Base-by-base conservation (phyloP, 2,797 vertebrate genomes). In the Chaetodon trifasciatus region DNA sequence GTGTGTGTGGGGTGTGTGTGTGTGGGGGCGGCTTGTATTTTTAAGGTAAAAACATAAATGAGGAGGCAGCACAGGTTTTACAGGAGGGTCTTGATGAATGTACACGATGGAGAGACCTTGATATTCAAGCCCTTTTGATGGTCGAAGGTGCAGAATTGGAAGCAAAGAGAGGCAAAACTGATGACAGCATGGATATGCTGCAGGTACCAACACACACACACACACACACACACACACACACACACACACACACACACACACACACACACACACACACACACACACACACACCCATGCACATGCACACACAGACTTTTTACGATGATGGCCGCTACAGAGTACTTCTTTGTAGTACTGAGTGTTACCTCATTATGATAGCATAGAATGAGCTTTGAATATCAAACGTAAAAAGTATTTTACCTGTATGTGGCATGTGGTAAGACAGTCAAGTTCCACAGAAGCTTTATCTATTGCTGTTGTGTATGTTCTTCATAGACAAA, bases 71-170 rank as follows among this genome's bases (percentile, higher is more conserved):
- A 68, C 87, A 44, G 58, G 77, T 97, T 79, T 90, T 98, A 88
- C 90, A 94, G 61, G 96, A 98, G 82, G 95, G 94, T 40, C 91
- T 96, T 15, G 35, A 83, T 76, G 97, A 99, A 79, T 96, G 97
- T 72, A 91, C 94, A 50, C 85, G 74, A 23, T 96, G 96, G 89
- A 95, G 93, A 62, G 97, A 98, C 82, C 75, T 44, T 1, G 96
- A 98, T 83, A 92, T 90, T 63, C 95, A 96, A 82, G 96, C 97
- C 53, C 93, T 97, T 85, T 87, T 98, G 57, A 93, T 98, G 92
- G 89, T 98, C 23, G 96, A 97, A 92, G 90, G 90, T 44, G 96
- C 95, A 24, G 72, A 94, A 74, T 86, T 98, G 63, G 92, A 96
- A 84, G 92, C 95, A 55, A n/a, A 62, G 24, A 88, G 90, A 90